Evolutionary conservation across 2,888 invertebrate species (phyloP), one percentile per base, ranked within the genome.

Genomic region (Acrobasis consociella): DNA sequence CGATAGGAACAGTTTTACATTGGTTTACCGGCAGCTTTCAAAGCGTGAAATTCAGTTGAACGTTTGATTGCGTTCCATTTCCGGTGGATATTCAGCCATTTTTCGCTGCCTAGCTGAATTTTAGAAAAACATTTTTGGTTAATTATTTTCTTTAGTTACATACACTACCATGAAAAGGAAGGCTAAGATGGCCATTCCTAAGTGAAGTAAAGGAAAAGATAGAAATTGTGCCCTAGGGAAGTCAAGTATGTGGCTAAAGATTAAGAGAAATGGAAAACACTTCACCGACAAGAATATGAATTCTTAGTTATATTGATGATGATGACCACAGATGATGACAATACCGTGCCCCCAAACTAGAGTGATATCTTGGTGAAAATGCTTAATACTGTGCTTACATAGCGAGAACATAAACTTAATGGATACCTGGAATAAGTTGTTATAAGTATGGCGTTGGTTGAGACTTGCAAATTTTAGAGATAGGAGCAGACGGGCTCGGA

Each of bases 1-100:
- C 2, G 22, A 3, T 22, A 22, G 22, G 22, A 22, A 22, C 2
- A 22, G 13, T 7, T 39, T 39, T 10, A 13, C 13, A n/a, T n/a
- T 46, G n/a, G n/a, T n/a, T 46, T 13, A 10, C 1, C 13, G 5
- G 13, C 46, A n/a, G 46, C 46, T 46, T 13, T 5, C 46, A 13
- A 10, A 46, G 46, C 46, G 46, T 46, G 46, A 46, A 46, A 46
- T 46, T 46, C 46, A 13, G 46, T 46, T 46, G 46, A n/a, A 13
- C 46, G 46, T 46, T 46, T 46, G 46, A 46, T 46, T 46, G 46
- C 13, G 10, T n/a, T 46, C 46, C n/a, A 46, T 46, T 46, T 46
- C 46, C 46, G 46, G 5, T 7, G 11, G 31, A 31, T 46, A n/a
- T 11, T 46, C 11, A 46, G 13, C 46, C 3, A 13, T 11, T 46